These are phyloP conservation scores for Crocuta crocuta DNA, from an alignment of 2,113 vertebrate genomes.

Conservation along the genomic window DNA sequence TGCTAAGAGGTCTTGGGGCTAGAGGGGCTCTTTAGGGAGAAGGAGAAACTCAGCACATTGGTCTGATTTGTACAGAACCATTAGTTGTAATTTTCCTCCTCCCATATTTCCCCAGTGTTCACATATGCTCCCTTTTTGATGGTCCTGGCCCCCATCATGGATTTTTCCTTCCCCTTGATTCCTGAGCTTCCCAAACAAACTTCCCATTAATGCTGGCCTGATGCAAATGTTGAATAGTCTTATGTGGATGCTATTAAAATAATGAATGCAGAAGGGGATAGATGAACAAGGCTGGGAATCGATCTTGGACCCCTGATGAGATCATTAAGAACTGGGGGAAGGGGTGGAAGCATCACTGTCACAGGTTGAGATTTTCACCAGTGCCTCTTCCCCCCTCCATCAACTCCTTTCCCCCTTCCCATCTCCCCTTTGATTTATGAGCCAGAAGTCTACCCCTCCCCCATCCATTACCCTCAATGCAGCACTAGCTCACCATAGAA, in stretches of 20 bases:
- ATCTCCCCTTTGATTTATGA: slow-evolving; percentile 86
- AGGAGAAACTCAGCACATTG: background rate
- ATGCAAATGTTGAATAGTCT: slow-evolving; percentile 69
- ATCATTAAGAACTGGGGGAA: slow-evolving; percentile 85
- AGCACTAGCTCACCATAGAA: slow-evolving; percentile 85
- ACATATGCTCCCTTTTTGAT: background rate
- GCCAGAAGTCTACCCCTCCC: slow-evolving; percentile 80
- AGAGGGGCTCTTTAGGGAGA: background rate
- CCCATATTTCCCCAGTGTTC: background rate
- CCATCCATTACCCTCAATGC: slow-evolving; percentile 88
- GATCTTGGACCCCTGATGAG: slow-evolving; percentile 87
- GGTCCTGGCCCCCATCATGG: background rate
- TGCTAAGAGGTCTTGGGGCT: background rate
- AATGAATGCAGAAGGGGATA: slow-evolving; percentile 86
- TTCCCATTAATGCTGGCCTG: slow-evolving; percentile 69
- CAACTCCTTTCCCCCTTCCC: slow-evolving; percentile 56
- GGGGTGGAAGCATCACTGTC: slow-evolving; percentile 79
- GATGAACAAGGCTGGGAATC: slow-evolving; percentile 83
- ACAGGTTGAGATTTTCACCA: slow-evolving; percentile 88
- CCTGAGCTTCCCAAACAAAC: slow-evolving; percentile 70
- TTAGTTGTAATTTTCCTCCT: background rate
- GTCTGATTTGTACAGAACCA: background rate
- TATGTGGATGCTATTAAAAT: slow-evolving; percentile 86
- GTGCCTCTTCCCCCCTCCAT: slow-evolving; percentile 52
- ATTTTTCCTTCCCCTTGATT: slow-evolving; percentile 39